Conservation (phyloP, 1,140 invertebrate genomes). For the Drosophila carrolli region DNA sequence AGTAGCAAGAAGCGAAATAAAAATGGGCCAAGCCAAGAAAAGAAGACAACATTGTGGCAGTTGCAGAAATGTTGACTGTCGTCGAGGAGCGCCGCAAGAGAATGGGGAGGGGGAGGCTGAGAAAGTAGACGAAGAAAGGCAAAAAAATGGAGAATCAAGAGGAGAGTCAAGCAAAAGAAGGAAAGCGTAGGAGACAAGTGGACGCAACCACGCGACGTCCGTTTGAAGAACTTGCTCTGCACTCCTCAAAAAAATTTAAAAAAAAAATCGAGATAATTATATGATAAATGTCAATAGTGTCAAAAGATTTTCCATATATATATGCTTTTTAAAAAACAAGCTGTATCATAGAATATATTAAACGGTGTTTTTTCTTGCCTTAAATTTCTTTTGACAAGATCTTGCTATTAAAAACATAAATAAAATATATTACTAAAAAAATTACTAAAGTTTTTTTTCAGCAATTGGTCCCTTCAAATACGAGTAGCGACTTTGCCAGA, state of each 20-base stretch:
- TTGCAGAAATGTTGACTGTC: conserved; percentile 80
- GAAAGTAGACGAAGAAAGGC: conserved; percentile 4
- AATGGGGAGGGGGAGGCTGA: not conserved
- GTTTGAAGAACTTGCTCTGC: conserved; percentile 64
- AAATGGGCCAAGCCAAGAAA: conserved; percentile 67
- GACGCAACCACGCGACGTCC: conserved; percentile 40
- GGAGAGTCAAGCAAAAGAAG: conserved; percentile 6
- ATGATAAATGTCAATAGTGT: not conserved
- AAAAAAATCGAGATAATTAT: not conserved
- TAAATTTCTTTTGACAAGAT: too few relatives aligned
- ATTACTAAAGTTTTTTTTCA: too few relatives aligned
- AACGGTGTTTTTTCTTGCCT: too few relatives aligned
- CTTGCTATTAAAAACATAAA: too few relatives aligned
- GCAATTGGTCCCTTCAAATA: too few relatives aligned
- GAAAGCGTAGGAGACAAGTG: conserved; percentile 56
- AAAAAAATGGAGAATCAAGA: not conserved
- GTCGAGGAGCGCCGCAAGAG: conserved; percentile 15
- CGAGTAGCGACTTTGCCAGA: too few relatives aligned
- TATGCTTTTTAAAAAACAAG: too few relatives aligned
- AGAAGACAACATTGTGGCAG: conserved; percentile 81
- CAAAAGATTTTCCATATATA: too few relatives aligned
- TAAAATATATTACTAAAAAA: too few relatives aligned
- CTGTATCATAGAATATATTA: too few relatives aligned
- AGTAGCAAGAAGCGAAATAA: conserved; percentile 49
- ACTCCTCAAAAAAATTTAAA: not conserved